These are phyloP conservation scores for Dysidea cf. avara DNA, from an alignment of 37 sponge, comb jelly and placozoan genomes.

Conservation along the genomic window DNA sequence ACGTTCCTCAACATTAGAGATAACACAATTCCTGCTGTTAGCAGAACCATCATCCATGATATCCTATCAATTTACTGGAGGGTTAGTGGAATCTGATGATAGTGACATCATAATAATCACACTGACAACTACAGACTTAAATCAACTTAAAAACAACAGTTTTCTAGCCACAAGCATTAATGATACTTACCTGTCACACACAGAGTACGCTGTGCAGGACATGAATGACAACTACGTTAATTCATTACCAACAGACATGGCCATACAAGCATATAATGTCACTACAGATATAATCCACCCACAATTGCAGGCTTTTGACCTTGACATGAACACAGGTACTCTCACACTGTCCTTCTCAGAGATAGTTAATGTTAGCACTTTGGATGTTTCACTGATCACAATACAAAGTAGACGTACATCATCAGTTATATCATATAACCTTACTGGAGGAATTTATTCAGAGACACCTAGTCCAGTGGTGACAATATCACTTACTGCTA, in stretches of 20 bases:
- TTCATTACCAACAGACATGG: constrained; percentile 7
- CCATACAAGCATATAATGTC: constrained; percentile 29
- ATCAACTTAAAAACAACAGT: constrained; percentile 64
- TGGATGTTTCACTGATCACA: constrained; percentile 36
- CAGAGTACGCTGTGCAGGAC: constrained; percentile 49
- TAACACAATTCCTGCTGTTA: constrained; percentile 48
- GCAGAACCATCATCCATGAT: background rate
- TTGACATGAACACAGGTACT: constrained; percentile 70
- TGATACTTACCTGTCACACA: constrained; percentile 62
- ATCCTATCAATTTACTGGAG: constrained; percentile 68
- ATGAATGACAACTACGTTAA: constrained; percentile 54
- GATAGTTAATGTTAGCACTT: constrained; percentile 51
- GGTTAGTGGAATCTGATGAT: constrained; percentile 28
- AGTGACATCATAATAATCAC: constrained; percentile 21
- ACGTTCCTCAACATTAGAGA: constrained; percentile 50
- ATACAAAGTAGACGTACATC: constrained; percentile 22
- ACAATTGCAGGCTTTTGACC: constrained; percentile 42
- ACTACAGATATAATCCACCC: constrained; percentile 56
- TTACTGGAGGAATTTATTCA: constrained; percentile 63
- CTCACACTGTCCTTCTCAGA: constrained; percentile 74
- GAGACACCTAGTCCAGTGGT: constrained; percentile 33
- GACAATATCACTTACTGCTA: constrained; percentile 27
- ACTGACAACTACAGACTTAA: constrained; percentile 70
- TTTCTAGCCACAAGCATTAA: constrained; percentile 30
- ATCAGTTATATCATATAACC: constrained; percentile 24